Evolutionary conservation across 1,140 invertebrate genomes (phyloP).

Genomic region (Branchinecta lynchi): DNA sequence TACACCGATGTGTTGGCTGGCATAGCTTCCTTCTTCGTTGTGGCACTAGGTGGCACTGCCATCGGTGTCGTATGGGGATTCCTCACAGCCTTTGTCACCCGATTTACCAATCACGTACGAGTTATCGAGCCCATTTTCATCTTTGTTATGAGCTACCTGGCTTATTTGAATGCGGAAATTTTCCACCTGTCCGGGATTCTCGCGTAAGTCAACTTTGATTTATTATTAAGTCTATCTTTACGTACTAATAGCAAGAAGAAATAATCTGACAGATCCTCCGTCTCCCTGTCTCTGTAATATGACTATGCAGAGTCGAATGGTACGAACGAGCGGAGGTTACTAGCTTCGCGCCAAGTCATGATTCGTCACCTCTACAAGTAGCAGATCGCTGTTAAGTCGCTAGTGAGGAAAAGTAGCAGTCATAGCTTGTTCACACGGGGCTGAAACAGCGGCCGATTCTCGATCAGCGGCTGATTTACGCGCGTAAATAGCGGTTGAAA

Average conservation of each 20-base stretch:
- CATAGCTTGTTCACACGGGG: too few species aligned
- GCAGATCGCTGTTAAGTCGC: too few species aligned
- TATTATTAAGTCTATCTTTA: neutral
- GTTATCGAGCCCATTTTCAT: constrained; percentile 97
- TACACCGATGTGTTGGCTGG: constrained; percentile 68
- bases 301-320: neutral
- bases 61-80: constrained; percentile 93
- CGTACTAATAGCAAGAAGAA: neutral
- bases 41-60: constrained; percentile 77
- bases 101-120: constrained; percentile 85
- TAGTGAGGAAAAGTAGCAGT: too few species aligned
- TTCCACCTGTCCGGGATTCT: constrained; percentile 96
- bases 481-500: too few species aligned
- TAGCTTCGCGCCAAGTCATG: too few species aligned
- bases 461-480: too few species aligned
- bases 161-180: constrained; percentile 92
- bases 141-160: constrained; percentile 96
- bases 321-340: too few species aligned
- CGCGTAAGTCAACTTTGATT: constrained; percentile 51
- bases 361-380: too few species aligned
- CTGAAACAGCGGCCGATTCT: too few species aligned
- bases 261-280: neutral
- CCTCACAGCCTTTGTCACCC: constrained; percentile 82
- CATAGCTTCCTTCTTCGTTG: constrained; percentile 79
- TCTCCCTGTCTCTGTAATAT: too few species aligned